Conservation (phyloP, 2,113 vertebrate genomes). For the Malurus melanocephalus region DNA sequence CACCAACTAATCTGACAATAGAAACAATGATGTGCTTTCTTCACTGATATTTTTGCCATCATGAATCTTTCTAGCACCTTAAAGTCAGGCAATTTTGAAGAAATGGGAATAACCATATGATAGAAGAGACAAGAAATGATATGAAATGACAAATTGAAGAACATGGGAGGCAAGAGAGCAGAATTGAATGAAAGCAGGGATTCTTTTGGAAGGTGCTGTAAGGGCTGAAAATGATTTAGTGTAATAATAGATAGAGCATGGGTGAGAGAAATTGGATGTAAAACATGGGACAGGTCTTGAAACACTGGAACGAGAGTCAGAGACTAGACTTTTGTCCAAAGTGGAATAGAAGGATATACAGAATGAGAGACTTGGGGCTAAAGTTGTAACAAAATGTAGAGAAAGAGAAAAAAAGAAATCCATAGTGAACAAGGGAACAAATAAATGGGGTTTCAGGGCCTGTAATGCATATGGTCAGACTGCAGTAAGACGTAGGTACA, state of each 20-base stretch:
- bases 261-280: background rate
- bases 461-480: background rate
- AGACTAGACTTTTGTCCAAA: background rate
- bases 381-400: background rate
- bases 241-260: background rate
- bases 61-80: background rate
- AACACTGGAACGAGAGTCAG: background rate
- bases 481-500: background rate
- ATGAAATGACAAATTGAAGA: background rate
- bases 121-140: background rate
- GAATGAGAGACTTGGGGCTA: background rate
- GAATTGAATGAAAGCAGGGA: background rate
- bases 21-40: conserved; percentile 11
- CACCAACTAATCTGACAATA: background rate
- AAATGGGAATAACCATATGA: background rate
- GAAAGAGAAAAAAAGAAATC: background rate
- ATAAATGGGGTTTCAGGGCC: background rate
- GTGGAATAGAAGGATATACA: background rate
- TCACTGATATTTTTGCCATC: conserved; percentile 6
- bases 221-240: background rate
- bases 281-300: background rate
- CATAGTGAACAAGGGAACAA: background rate
- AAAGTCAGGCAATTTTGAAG: conserved; percentile 5
- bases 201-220: background rate
- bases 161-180: background rate